Evolutionary conservation across 2,113 vertebrate species (phyloP).

Genomic region (Strix uralensis): DNA sequence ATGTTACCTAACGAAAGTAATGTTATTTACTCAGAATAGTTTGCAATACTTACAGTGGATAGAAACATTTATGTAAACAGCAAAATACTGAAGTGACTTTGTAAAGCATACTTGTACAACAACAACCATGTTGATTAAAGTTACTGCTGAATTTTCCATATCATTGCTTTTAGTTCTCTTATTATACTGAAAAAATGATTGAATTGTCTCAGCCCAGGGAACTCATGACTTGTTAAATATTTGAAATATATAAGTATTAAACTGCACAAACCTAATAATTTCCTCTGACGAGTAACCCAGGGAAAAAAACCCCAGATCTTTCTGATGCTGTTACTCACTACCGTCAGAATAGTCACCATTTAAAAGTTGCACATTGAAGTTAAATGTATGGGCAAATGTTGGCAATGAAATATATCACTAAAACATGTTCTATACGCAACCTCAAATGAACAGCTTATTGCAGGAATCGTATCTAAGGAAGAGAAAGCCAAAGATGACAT

Average conservation of each 20-base stretch:
- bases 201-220: background rate
- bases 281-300: background rate
- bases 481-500: background rate
- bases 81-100: background rate
- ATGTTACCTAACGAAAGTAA: background rate
- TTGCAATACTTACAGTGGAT: background rate
- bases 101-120: background rate
- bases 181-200: background rate
- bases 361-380: background rate
- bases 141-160: background rate
- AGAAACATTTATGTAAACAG: slow-evolving; percentile 34
- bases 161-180: background rate
- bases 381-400: background rate
- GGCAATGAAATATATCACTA: background rate
- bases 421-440: background rate
- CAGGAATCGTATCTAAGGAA: background rate
- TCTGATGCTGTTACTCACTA: background rate
- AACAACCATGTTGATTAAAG: background rate
- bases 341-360: background rate
- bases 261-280: background rate
- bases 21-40: background rate
- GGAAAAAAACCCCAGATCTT: background rate
- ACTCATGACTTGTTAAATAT: background rate
- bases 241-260: background rate
- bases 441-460: background rate